Base-by-base conservation (phyloP, 2,888 invertebrate species). In the Nemotelus nigrinus region DNA sequence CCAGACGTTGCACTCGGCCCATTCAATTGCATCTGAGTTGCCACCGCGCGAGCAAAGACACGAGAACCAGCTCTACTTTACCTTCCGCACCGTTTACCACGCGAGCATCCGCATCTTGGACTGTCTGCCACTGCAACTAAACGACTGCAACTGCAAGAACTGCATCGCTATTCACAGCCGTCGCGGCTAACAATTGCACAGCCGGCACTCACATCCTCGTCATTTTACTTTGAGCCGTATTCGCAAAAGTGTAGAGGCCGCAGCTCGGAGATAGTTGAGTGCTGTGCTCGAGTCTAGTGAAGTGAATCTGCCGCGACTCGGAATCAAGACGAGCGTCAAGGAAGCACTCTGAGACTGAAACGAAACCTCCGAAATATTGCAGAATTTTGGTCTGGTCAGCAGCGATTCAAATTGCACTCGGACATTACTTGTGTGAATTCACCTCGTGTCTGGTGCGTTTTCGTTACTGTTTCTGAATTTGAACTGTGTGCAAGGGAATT, bases 161-260 rank as follows among this genome's bases (percentile, higher is more conserved):
- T 65, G 65, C 65, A 65, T 44, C 39, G 10, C 45, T 47, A 45
- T 63, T 5, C 63, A 63, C 58, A 58, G 41, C 39, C 43, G 41
- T 63, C 41, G 41, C 43, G 25, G 25, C 25, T 25, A 25, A 25
- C 25, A 25, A 25, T 25, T 25, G 25, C 25, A 25, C 25, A 25
- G 25, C 25, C 25, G 25, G 25, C 25, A 25, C 25, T 25, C 25
- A 25, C 25, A 25, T 25, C 25, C 25, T 25, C 25, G 25, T 25
- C 25, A 25, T 25, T 25, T 25, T 25, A 25, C 25, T 25, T 25
- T 25, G 25, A 25, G 25, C 43, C 65, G 65, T 45, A 63, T 63
- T 65, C 47, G n/a, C 65, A 65, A 45, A 7, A 7, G 39, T n/a
- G 47, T 45, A 45, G 45, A 47, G 6, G 43, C 50, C 8, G 6